Base-by-base conservation (phyloP, 2,888 invertebrate species). In the Altica lythri region DNA sequence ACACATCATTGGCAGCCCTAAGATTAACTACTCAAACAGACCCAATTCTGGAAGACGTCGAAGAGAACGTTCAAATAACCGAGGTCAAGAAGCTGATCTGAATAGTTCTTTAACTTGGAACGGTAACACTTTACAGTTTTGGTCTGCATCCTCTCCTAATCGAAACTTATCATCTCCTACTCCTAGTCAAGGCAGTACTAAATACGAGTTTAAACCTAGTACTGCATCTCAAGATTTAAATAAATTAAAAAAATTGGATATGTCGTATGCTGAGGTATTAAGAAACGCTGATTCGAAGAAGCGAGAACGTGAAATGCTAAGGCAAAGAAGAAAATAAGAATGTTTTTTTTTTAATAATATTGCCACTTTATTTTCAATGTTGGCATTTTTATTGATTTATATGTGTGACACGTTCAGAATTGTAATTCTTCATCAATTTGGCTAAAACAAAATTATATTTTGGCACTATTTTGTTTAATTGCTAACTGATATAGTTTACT, bases 201-300 rank as follows among this genome's bases (percentile, higher is more conserved):
- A 70, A 30, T 68, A 70, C 50, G 82, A 82, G 55, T 84, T 81
- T 67, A 81, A 81, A 64, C 82, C 83, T 2, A 89, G 90, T 74
- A 82, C 87, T 5, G 91, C 90, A 4, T 90, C 91, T 8, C 89
- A 90, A 69, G 90, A 91, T 67, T 85, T 92, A 62, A 87, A 90
- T 72, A 89, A 88, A 71, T 78, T 92, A 54, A 86, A 89, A 72
- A 85, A 87, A 69, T 79, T 92, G 45, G 92, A 92, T 69, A 81
- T 89, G 70, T 90, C 91, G 9, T 92, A 92, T 74, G 92, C 92
- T 4, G 92, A 92, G 75, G 92, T 88, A 8, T 78, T 92, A 59
- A 81, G 89, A 61, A 86, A 87, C 72, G 85, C 85, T 58, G 85
- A 85, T 68, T 83, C 71, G 49, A 79, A 78, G 37, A 74, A 73